Evolutionary conservation across 2,113 vertebrate species (phyloP).

Genomic region (Paralichthys olivaceus): DNA sequence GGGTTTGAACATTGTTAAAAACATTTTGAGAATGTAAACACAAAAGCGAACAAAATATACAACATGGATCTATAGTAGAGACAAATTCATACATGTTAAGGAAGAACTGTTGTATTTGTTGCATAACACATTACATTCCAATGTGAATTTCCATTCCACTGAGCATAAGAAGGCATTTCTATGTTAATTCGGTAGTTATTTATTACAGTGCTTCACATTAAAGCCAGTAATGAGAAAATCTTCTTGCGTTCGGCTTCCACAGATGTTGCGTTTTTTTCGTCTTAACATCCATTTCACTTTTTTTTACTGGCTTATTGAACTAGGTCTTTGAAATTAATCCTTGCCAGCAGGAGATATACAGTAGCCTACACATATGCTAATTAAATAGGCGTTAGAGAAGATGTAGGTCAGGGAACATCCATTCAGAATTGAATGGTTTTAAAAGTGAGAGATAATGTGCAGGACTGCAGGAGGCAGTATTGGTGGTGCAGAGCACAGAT

Average conservation of each 20-base stretch:
- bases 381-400: constrained; percentile 38
- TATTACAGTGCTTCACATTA: constrained; percentile 19
- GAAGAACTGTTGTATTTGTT: background rate
- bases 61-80: no score
- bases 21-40: background rate
- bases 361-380: constrained; percentile 42
- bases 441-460: constrained; percentile 25
- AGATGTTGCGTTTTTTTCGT: constrained; percentile 3
- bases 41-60: background rate
- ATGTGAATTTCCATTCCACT: background rate
- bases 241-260: constrained; percentile 4
- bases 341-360: constrained; percentile 36
- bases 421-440: constrained; percentile 38
- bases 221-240: constrained; percentile 8
- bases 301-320: constrained; percentile 27
- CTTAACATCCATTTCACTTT: constrained; percentile 9
- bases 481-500: constrained; percentile 32
- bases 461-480: constrained; percentile 14
- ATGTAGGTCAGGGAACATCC: constrained; percentile 21
- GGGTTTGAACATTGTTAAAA: no score
- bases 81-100: background rate
- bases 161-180: background rate
- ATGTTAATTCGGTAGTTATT: constrained; percentile 3
- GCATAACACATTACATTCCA: background rate
- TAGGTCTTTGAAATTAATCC: constrained; percentile 50